A percentile compares a stretch with the other conserved stretches of the same genome.
These are phyloP conservation scores for Paguma larvata DNA, from an alignment of 2,797 vertebrate species.

Conservation along the genomic window DNA sequence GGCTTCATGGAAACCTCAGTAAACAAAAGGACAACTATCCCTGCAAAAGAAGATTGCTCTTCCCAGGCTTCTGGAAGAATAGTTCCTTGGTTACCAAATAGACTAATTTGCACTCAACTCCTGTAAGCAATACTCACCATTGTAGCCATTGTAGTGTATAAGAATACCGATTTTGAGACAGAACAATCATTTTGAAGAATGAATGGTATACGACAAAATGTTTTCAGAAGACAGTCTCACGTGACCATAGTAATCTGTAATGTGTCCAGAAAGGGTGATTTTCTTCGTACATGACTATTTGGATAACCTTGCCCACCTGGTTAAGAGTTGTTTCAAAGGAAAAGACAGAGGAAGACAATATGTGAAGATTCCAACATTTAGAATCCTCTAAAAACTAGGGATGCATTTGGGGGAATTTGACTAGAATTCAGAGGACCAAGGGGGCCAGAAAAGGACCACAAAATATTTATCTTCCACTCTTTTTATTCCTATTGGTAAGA, in stretches of 20 bases:
- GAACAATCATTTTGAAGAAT: background rate
- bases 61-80: background rate
- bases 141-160: background rate
- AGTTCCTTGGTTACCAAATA: background rate
- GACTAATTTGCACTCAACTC: background rate
- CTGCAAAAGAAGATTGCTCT: background rate
- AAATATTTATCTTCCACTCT: background rate
- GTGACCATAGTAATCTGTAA: background rate
- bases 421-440: background rate
- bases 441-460: background rate
- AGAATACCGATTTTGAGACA: background rate
- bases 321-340: background rate
- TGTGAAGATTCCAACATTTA: background rate
- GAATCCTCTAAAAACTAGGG: background rate
- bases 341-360: background rate
- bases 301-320: background rate
- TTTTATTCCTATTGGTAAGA: background rate
- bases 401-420: background rate
- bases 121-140: background rate
- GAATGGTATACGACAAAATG: background rate
- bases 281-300: slow-evolving; percentile 2
- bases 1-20: background rate
- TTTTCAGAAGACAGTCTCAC: background rate
- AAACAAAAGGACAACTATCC: background rate
- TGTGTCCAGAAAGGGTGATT: background rate